Conservation (phyloP, 2,888 invertebrate genomes). For the Scaptomyza cyrtandrae region DNA sequence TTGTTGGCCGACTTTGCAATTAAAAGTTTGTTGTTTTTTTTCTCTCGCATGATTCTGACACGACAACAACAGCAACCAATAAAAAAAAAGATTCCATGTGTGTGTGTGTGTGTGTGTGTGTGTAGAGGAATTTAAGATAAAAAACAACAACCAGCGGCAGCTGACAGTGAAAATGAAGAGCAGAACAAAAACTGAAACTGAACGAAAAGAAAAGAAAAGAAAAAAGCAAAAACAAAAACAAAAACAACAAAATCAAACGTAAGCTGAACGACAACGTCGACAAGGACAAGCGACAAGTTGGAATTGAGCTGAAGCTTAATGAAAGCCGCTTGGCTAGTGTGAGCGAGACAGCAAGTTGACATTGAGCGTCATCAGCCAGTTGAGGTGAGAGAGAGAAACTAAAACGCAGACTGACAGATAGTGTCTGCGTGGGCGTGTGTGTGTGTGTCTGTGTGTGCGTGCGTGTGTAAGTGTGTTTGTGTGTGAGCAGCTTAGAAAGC, state of each 20-base stretch:
- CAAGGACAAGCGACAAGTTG: conserved; percentile 56
- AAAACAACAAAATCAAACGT: conserved; percentile 18
- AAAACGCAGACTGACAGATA: neutral
- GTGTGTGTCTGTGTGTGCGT: conserved; percentile 12
- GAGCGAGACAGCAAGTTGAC: neutral
- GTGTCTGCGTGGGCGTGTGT: conserved; percentile 11
- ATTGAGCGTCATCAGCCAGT: neutral
- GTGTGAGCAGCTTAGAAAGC: conserved; percentile 50
- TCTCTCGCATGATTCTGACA: conserved; percentile 55
- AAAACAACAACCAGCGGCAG: conserved; percentile 8
- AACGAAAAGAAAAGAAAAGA: conserved; percentile 6
- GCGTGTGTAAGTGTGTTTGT: conserved; percentile 17
- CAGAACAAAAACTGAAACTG: conserved; percentile 5
- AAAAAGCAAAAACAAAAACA: too few relatives aligned
- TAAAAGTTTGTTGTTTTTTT: conserved; percentile 52
- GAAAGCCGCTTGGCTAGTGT: conserved; percentile 42
- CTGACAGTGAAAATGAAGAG: conserved; percentile 19
- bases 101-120: conserved; percentile 29
- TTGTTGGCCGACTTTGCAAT: conserved; percentile 59
- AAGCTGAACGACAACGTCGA: conserved; percentile 43
- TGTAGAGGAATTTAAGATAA: too few relatives aligned
- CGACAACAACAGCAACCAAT: conserved; percentile 20
- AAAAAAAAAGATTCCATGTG: conserved; percentile 26
- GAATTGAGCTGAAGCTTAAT: conserved; percentile 67
- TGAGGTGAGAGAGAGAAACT: neutral